Conservation (phyloP, 2,888 invertebrate genomes). For the Dioctria linearis region DNA sequence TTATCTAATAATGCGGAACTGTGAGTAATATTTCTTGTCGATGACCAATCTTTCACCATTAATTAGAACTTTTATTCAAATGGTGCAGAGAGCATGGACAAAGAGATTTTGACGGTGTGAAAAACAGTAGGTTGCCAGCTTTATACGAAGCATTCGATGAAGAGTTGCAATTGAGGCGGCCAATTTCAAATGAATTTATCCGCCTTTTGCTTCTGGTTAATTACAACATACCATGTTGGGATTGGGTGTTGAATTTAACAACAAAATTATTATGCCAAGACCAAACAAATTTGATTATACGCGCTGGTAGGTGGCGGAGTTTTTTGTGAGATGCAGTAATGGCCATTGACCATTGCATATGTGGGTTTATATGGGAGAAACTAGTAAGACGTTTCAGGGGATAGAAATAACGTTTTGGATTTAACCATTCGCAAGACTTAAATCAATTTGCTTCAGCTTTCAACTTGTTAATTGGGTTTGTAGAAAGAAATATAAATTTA, state of each 20-base stretch:
- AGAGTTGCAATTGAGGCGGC: not conserved
- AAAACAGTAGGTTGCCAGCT: slow-evolving; percentile 28
- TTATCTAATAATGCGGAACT: slow-evolving; percentile 38
- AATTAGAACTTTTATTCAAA: slow-evolving; percentile 51
- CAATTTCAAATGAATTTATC: slow-evolving; percentile 4
- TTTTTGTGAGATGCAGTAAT: not conserved
- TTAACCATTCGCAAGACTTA: not conserved
- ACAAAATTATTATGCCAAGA: not conserved
- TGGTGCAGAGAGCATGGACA: slow-evolving; percentile 14
- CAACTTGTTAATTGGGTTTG: not conserved
- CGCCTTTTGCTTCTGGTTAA: slow-evolving; percentile 26
- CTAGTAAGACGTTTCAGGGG: not conserved
- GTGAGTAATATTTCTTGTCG: slow-evolving; percentile 41
- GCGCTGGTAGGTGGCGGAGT: slow-evolving; percentile 51
- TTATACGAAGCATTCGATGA: not conserved
- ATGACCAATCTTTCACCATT: slow-evolving; percentile 50
- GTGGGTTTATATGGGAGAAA: not conserved
- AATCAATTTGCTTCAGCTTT: slow-evolving; percentile 21
- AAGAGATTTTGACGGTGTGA: slow-evolving; percentile 17
- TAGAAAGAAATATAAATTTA: no score
- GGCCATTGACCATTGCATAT: slow-evolving; percentile 34
- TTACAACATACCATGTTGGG: not conserved
- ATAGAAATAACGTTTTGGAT: not conserved
- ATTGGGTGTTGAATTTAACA: not conserved
- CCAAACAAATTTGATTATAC: slow-evolving; percentile 51